A percentile compares a stretch with the other conserved stretches of the same genome.
Evolutionary conservation across 2,888 invertebrate genomes (phyloP).

Genomic region (Ornithoptera alexandrae): DNA sequence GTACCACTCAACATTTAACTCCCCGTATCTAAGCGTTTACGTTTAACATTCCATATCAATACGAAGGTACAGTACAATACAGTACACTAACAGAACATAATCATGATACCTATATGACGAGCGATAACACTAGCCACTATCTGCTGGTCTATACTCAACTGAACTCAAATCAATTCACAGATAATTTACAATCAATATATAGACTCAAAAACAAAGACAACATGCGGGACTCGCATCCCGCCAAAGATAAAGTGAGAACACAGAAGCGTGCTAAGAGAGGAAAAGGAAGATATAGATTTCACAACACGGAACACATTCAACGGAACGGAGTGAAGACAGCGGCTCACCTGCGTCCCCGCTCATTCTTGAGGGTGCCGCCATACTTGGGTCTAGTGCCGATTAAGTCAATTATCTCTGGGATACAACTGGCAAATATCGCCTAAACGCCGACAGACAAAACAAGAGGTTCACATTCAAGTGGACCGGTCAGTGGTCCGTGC

Average conservation of each 20-base stretch:
- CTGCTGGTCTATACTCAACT: slow-evolving; percentile 78
- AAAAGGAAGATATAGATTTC: slow-evolving; percentile 78
- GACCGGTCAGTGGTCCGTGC: slow-evolving; percentile 51
- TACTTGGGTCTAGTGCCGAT: slow-evolving; percentile 99
- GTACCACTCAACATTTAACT: slow-evolving; percentile 79
- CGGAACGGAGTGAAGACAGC: slow-evolving; percentile 81
- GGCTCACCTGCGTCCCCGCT: slow-evolving; percentile 99
- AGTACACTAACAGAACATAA: slow-evolving; percentile 77
- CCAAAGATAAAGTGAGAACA: slow-evolving; percentile 79
- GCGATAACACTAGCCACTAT: slow-evolving; percentile 80
- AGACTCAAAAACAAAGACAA: slow-evolving; percentile 78
- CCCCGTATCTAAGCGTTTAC: slow-evolving; percentile 76
- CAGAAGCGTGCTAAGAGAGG: slow-evolving; percentile 82
- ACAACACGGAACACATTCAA: slow-evolving; percentile 82
- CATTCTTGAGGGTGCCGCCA: slow-evolving; percentile 99
- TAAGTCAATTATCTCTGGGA: slow-evolving; percentile 99
- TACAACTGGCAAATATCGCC: slow-evolving; percentile 99
- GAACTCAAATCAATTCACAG: slow-evolving; percentile 75
- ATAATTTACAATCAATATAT: slow-evolving; percentile 74
- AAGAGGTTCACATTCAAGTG: slow-evolving; percentile 80
- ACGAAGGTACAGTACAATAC: slow-evolving; percentile 51
- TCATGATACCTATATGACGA: slow-evolving; percentile 78
- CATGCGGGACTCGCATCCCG: slow-evolving; percentile 75
- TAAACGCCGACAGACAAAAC: slow-evolving; percentile 84
- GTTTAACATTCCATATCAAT: slow-evolving; percentile 68